Conservation (phyloP, 2,888 invertebrate species). For the Poecilobothrus nobilitatus region DNA sequence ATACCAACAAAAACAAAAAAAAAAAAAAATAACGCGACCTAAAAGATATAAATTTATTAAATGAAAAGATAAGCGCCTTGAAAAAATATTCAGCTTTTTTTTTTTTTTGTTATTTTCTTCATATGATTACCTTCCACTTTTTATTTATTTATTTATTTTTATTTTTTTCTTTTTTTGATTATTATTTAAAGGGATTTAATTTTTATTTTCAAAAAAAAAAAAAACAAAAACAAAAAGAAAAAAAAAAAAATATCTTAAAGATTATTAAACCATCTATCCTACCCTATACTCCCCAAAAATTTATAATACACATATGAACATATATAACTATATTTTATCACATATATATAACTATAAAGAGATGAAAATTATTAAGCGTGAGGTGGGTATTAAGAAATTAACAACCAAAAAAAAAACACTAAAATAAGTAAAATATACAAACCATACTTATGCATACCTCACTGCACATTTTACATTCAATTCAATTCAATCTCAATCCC, state of each 20-base stretch:
- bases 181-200: neutral
- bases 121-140: too few relatives aligned
- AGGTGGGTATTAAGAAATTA: conserved; percentile 6
- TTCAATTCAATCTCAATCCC: too few relatives aligned
- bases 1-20: neutral
- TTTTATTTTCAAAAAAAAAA: neutral
- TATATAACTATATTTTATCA: too few relatives aligned
- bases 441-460: too few relatives aligned
- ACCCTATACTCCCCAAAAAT: too few relatives aligned
- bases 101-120: too few relatives aligned
- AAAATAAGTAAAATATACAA: too few relatives aligned
- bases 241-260: conserved; percentile 1
- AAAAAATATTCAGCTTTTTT: too few relatives aligned
- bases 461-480: too few relatives aligned
- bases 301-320: too few relatives aligned
- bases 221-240: neutral
- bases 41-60: neutral
- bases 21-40: neutral
- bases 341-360: too few relatives aligned
- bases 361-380: neutral
- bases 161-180: neutral
- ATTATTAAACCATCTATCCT: neutral
- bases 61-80: conserved; percentile 5
- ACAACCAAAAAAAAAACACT: neutral
- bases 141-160: too few relatives aligned